These are phyloP conservation scores for Cephus pygmeus DNA, from an alignment of 2,888 invertebrate species.

Conservation along the genomic window DNA sequence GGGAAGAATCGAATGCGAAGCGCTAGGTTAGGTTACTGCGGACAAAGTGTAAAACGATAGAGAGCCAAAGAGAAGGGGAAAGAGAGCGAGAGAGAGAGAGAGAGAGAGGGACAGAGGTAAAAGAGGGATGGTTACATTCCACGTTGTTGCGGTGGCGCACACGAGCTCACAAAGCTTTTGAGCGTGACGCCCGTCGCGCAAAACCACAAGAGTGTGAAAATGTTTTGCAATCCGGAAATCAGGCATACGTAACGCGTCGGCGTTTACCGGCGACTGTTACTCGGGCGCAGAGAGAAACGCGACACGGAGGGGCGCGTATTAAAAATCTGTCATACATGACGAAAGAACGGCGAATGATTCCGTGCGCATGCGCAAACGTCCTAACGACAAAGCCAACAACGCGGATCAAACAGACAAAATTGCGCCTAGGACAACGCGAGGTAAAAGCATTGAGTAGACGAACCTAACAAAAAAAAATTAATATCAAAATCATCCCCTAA, in stretches of 20 bases:
- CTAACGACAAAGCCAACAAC: too few relatives aligned
- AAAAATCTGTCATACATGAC: too few relatives aligned
- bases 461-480: too few relatives aligned
- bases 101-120: not conserved
- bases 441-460: too few relatives aligned
- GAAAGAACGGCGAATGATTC: too few relatives aligned
- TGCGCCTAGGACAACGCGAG: too few relatives aligned
- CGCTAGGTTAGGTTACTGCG: not conserved
- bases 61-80: not conserved
- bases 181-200: slow-evolving; percentile 24
- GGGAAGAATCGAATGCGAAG: too few relatives aligned
- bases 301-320: too few relatives aligned
- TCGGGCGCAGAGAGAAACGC: not conserved
- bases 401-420: too few relatives aligned
- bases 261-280: slow-evolving; percentile 48
- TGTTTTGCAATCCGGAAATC: slow-evolving; percentile 64
- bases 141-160: slow-evolving; percentile 24
- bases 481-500: too few relatives aligned
- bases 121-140: slow-evolving; percentile 6
- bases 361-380: too few relatives aligned
- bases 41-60: not conserved
- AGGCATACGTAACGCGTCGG: slow-evolving; percentile 52
- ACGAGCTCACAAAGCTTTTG: slow-evolving; percentile 24
- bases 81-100: not conserved
- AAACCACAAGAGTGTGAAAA: slow-evolving; percentile 62